Percentiles rank a stretch among this genome's conserved stretches.
Evolutionary conservation across 2,797 vertebrate species (phyloP).

Genomic region (Miichthys miiuy): DNA sequence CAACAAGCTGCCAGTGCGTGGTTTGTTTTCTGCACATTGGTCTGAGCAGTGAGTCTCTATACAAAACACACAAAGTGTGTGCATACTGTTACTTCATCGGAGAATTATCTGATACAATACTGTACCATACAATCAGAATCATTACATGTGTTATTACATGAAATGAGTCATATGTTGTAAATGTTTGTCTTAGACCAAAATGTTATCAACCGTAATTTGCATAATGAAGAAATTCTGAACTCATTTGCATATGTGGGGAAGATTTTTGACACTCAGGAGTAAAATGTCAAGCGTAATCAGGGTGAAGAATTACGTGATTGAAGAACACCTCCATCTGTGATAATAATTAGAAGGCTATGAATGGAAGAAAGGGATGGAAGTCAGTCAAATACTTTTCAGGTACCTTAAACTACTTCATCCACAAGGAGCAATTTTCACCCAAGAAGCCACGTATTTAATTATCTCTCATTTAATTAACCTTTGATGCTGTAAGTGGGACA

Average conservation of each 20-base stretch:
- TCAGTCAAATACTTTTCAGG: slow-evolving; percentile 56
- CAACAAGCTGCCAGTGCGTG: background rate
- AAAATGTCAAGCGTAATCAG: slow-evolving; percentile 81
- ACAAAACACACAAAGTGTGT: background rate
- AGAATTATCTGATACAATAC: background rate
- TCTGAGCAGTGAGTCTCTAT: background rate
- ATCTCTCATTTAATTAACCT: slow-evolving; percentile 66
- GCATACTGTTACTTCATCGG: background rate
- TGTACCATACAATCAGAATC: background rate
- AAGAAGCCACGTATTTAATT: slow-evolving; percentile 68
- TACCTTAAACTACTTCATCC: slow-evolving; percentile 52
- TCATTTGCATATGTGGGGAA: slow-evolving; percentile 66
- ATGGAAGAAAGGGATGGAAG: slow-evolving; percentile 46
- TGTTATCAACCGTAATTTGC: slow-evolving; percentile 56
- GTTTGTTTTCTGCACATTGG: background rate
- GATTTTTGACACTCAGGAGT: slow-evolving; percentile 55
- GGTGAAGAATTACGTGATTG: slow-evolving; percentile 70
- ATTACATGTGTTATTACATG: slow-evolving; percentile 10
- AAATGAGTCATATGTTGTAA: too few species aligned
- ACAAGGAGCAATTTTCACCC: slow-evolving; percentile 56
- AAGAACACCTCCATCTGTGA: slow-evolving; percentile 75
- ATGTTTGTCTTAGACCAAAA: too few species aligned
- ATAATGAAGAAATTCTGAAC: slow-evolving; percentile 62
- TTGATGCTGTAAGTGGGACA: slow-evolving; percentile 46
- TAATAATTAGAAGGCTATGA: slow-evolving; percentile 71